phyloP scores from a whole-genome alignment of 2,888 invertebrate genomes.

The Nomada ferruginata region DNA sequence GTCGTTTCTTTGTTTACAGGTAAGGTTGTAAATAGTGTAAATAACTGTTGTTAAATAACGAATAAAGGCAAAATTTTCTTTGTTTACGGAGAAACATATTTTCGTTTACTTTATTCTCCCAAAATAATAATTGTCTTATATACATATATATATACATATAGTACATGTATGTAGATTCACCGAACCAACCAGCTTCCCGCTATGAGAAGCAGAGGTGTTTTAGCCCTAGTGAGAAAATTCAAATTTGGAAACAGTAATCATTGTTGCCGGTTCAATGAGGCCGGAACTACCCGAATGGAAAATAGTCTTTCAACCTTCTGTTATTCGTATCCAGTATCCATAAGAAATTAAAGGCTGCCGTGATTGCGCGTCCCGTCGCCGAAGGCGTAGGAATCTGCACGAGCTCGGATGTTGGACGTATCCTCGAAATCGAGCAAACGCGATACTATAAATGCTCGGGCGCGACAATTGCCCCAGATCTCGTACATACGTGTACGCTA shows the following conservation, averaged over 20 bases:
- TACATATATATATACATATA: too few species aligned
- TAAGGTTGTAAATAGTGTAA: too few species aligned
- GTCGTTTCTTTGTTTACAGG: too few species aligned
- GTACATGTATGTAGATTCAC: too few species aligned
- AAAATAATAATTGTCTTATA: too few species aligned
- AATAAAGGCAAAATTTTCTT: too few species aligned
- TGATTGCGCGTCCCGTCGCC: constrained; percentile 35
- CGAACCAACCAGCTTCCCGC: too few species aligned
- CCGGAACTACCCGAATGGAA: constrained; percentile 17
- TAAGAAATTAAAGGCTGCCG: constrained; percentile 29
- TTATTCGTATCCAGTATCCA: constrained; percentile 16
- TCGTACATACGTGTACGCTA: constrained; percentile 13
- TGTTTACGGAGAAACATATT: too few species aligned
- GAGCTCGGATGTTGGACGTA: not conserved
- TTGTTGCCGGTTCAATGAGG: not conserved
- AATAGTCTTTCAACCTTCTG: not conserved
- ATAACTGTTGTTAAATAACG: too few species aligned
- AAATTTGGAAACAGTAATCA: not conserved
- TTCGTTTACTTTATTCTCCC: too few species aligned
- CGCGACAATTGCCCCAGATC: constrained; percentile 59
- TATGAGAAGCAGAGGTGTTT: too few species aligned
- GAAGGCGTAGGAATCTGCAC: constrained; percentile 44
- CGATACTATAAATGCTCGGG: constrained; percentile 50
- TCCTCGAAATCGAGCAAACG: constrained; percentile 25
- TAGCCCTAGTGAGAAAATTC: too few species aligned